A percentile compares a stretch with the other conserved stretches of the same genome.
Conservation (phyloP, 2,113 vertebrate species). For the Cryptomyrus ogoouensis region DNA sequence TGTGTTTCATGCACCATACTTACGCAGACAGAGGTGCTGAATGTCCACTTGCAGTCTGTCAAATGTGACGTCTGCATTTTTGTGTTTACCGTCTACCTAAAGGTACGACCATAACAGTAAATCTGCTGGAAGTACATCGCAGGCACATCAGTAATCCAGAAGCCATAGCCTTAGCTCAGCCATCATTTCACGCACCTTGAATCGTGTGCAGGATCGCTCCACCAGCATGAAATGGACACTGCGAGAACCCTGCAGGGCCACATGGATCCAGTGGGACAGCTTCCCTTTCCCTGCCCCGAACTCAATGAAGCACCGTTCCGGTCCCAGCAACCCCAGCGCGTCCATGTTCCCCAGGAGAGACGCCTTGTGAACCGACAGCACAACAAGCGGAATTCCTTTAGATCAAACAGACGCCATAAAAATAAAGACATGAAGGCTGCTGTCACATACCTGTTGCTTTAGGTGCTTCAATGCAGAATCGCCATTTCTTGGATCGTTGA, state of each 20-base stretch:
- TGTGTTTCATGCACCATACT: constrained; percentile 42
- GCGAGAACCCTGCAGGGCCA: constrained; percentile 67
- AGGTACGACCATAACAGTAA: constrained; percentile 6
- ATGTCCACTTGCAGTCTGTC: constrained; percentile 93
- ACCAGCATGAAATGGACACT: constrained; percentile 82
- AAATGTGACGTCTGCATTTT: constrained; percentile 64
- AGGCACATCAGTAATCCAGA: not conserved
- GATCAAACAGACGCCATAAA: not conserved
- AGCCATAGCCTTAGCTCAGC: not conserved
- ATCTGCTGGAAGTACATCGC: not conserved
- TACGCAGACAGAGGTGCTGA: constrained; percentile 86
- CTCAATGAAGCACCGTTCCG: constrained; percentile 82
- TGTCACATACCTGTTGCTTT: constrained; percentile 78
- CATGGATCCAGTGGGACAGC: constrained; percentile 90
- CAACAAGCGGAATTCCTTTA: not conserved
- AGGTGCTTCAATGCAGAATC: constrained; percentile 85
- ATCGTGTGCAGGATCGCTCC: constrained; percentile 84
- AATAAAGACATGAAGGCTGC: not conserved
- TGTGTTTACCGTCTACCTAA: constrained; percentile 92
- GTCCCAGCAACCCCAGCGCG: constrained; percentile 72
- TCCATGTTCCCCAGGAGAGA: constrained; percentile 91
- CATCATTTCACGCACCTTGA: constrained; percentile 66
- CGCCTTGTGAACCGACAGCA: constrained; percentile 58
- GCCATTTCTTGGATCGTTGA: constrained; percentile 83
- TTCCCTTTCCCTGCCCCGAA: constrained; percentile 93